Base-by-base conservation (phyloP, 2,113 vertebrate genomes). In the Lonchura striata region DNA sequence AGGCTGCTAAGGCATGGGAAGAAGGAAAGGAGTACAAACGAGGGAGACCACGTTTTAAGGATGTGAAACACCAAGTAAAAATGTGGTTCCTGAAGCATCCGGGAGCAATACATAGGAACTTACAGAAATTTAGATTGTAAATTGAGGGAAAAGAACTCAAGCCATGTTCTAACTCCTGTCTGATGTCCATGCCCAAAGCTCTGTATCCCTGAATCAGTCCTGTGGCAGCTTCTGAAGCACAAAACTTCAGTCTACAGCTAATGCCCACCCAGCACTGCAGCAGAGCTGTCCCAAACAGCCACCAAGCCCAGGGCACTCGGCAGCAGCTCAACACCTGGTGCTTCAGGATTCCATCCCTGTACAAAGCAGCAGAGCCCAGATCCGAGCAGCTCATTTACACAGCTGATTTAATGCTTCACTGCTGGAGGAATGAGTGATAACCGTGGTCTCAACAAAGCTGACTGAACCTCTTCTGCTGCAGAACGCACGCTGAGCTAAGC, bases 391-490 rank as follows among this genome's bases (percentile, higher is more conserved):
- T 7, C 27, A 2, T 22, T 53, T 10, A 14, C 4, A 47, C 27
- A n/a, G 44, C 16, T 3, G 12, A 23, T 18, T 7, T 0, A 3
- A 59, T 7, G 18, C 30, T n/a, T 27, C 9, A 4, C 0, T 35
- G 25, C 23, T 12, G 15, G 27, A 53, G 16, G 42, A 35, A 25
- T 2, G 57, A 53, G 37, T 13, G 27, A 7, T 1, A 60, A 13
- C 21, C 12, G 4, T 0, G 7, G 8, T 25, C 60, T 31, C 37
- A 19, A 19, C 42, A 59, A 42, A 66, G 41, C 39, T 56, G 50
- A 37, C 0, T 16, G 13, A 53, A 76, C 41, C 6, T 13, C 35
- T 37, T 28, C 8, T 11, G 11, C 54, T 35, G 28, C 27, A 47
- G 46, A 63, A 42, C 0, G 4, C 19, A 41, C 25, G 1, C 0